These are phyloP conservation scores for Drosophila nr. perissopoda DNA, from an alignment of 2,888 invertebrate genomes.

Conservation along the genomic window DNA sequence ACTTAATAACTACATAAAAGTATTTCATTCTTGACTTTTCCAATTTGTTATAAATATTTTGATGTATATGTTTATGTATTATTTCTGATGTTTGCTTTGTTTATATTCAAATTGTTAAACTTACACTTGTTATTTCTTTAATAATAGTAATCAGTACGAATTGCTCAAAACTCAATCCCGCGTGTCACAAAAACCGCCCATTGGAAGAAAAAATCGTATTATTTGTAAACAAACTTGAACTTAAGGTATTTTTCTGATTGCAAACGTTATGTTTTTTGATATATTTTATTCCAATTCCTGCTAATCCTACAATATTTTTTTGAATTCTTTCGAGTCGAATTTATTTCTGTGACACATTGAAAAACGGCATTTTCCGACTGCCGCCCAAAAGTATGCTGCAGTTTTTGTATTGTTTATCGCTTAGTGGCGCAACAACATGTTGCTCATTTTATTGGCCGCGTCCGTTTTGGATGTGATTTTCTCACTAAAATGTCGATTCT, in stretches of 20 bases:
- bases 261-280: background rate
- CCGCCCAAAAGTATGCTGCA: constrained; percentile 63
- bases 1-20: constrained; percentile 51
- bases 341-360: constrained; percentile 36
- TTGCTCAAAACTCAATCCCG: constrained; percentile 45
- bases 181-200: constrained; percentile 25
- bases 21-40: constrained; percentile 48
- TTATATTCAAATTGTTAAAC: constrained; percentile 53
- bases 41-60: constrained; percentile 54
- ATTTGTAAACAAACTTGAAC: background rate
- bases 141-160: constrained; percentile 77
- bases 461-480: constrained; percentile 64
- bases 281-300: background rate
- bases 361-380: constrained; percentile 22
- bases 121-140: constrained; percentile 46
- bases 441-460: constrained; percentile 56
- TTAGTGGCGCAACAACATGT: constrained; percentile 64
- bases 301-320: background rate
- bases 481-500: constrained; percentile 81
- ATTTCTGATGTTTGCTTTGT: constrained; percentile 22
- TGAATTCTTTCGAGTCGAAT: background rate
- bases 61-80: constrained; percentile 42
- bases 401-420: constrained; percentile 13
- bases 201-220: background rate
- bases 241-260: background rate